Conservation (phyloP, 2,888 invertebrate species). For the Heliconius cydno region DNA sequence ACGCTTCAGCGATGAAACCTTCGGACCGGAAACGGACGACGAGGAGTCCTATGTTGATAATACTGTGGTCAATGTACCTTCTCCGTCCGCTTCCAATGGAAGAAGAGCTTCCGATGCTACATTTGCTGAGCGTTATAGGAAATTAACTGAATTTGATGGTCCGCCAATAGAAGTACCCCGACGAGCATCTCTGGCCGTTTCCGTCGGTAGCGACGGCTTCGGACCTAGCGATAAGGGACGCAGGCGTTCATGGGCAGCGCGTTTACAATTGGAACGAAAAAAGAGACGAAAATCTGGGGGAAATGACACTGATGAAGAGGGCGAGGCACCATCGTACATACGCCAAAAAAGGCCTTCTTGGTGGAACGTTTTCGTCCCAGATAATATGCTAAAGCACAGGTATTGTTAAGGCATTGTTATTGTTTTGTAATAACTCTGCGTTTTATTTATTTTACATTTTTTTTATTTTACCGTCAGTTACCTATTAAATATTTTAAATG, state of each 20-base stretch:
- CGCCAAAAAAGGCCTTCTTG: conserved; percentile 91
- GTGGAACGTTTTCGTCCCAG: conserved; percentile 95
- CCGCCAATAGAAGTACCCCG: conserved; percentile 74
- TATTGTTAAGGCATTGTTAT: conserved; percentile 56
- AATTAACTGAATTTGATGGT: conserved; percentile 74
- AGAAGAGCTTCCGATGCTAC: conserved; percentile 77
- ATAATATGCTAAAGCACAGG: conserved; percentile 88
- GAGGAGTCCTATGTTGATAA: conserved; percentile 71
- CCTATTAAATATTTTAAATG: neutral
- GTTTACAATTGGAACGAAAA: conserved; percentile 80
- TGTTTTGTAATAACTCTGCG: neutral
- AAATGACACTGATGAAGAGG: conserved; percentile 74
- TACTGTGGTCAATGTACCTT: conserved; percentile 57
- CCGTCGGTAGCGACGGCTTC: conserved; percentile 65
- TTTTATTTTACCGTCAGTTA: neutral
- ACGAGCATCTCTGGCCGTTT: conserved; percentile 75
- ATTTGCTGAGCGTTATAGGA: conserved; percentile 76
- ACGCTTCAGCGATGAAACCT: conserved; percentile 72
- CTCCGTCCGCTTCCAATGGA: conserved; percentile 67
- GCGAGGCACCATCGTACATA: conserved; percentile 74
- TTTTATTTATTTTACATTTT: neutral
- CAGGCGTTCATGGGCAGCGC: conserved; percentile 85
- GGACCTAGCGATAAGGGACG: conserved; percentile 80
- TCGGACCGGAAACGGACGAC: conserved; percentile 70
- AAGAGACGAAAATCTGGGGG: conserved; percentile 83